Conservation (phyloP, 2,113 vertebrate genomes). For the Eptesicus fuscus region DNA sequence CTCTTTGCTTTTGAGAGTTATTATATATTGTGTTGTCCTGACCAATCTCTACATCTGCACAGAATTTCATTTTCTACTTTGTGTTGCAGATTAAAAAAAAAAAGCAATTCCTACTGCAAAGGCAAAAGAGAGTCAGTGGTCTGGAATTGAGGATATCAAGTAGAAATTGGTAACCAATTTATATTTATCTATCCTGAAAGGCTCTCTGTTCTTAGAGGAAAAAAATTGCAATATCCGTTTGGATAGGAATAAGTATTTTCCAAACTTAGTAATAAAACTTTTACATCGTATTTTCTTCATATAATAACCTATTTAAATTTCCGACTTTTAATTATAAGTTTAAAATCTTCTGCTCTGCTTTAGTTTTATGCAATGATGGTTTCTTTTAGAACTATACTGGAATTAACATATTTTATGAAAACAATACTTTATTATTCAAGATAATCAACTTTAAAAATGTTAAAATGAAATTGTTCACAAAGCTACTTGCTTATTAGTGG, state of each 20-base stretch:
- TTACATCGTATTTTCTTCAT: background rate
- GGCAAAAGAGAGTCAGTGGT: background rate
- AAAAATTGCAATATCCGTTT: background rate
- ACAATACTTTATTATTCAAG: background rate
- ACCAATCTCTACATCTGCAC: background rate
- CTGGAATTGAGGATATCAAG: background rate
- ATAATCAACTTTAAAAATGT: background rate
- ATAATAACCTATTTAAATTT: background rate
- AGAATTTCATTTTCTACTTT: background rate
- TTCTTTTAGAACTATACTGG: background rate
- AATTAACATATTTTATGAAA: slow-evolving; percentile 35
- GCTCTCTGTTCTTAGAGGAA: background rate
- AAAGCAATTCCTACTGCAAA: background rate
- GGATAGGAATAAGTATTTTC: background rate
- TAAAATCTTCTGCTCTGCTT: background rate
- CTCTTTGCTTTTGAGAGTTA: background rate
- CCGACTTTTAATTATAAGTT: background rate
- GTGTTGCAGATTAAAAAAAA: background rate
- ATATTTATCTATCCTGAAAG: background rate
- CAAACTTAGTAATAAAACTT: background rate
- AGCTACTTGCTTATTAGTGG: background rate
- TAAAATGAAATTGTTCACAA: background rate
- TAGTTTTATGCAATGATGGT: background rate
- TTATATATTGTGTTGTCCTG: background rate
- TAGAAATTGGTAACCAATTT: slow-evolving; percentile 21